A percentile compares a stretch with the other conserved stretches of the same genome.
Evolutionary conservation across 2,797 vertebrate genomes (phyloP).

Genomic region (Cephalopachus bancanus): DNA sequence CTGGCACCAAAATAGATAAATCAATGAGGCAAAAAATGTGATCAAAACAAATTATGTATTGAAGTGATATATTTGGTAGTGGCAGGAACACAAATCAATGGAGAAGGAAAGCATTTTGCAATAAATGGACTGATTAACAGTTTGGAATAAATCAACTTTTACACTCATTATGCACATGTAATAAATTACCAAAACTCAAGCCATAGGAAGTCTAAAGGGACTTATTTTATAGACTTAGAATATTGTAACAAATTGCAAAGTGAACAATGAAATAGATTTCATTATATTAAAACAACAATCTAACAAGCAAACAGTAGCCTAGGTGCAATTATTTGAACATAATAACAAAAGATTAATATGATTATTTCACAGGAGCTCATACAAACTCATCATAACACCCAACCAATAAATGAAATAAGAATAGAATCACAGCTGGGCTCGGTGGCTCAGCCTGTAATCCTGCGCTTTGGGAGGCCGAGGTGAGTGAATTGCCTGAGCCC

Average conservation of each 20-base stretch:
- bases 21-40: constrained; percentile 62
- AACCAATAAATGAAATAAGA: constrained; percentile 1
- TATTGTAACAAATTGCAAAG: constrained; percentile 29
- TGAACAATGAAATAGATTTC: constrained; percentile 63
- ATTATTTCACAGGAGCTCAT: background rate
- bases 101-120: constrained; percentile 32
- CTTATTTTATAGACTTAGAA: constrained; percentile 47
- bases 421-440: background rate
- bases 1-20: constrained; percentile 24
- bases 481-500: too few relatives aligned
- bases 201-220: background rate
- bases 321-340: constrained; percentile 38
- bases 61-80: constrained; percentile 60
- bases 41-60: constrained; percentile 56
- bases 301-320: constrained; percentile 17
- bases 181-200: constrained; percentile 52
- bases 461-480: too few relatives aligned
- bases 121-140: constrained; percentile 5
- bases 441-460: too few relatives aligned
- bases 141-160: constrained; percentile 56
- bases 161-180: background rate
- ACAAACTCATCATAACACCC: constrained; percentile 5
- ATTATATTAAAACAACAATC: constrained; percentile 57
- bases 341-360: constrained; percentile 27
- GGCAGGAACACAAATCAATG: constrained; percentile 15